Conservation (phyloP, 2,113 vertebrate species). For the Ancistrus triradiatus region DNA sequence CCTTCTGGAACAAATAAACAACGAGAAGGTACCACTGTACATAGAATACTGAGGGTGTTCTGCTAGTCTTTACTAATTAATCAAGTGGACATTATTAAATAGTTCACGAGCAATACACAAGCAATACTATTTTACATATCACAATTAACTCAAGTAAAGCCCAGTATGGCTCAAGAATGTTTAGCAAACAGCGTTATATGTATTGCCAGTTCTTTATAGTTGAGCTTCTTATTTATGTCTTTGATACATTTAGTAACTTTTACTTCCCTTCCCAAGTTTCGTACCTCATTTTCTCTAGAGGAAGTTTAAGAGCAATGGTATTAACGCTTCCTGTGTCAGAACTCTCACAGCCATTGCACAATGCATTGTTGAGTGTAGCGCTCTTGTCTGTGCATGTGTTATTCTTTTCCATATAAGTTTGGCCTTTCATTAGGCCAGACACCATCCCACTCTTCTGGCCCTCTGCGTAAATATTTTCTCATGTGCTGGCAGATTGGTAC, state of each 20-base stretch:
- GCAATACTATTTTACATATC: no score
- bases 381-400: background rate
- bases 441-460: background rate
- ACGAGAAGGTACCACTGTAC: no score
- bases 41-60: no score
- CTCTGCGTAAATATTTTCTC: conserved; percentile 15
- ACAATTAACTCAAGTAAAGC: background rate
- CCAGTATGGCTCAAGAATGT: background rate
- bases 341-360: background rate
- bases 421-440: conserved; percentile 16
- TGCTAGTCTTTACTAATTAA: no score
- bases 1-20: no score
- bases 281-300: background rate
- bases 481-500: background rate
- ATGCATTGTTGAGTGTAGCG: background rate
- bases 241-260: background rate
- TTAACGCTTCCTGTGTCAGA: conserved; percentile 2
- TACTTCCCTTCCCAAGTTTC: conserved; percentile 29
- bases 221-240: background rate
- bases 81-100: no score
- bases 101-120: no score
- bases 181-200: background rate
- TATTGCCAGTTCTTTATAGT: no score
- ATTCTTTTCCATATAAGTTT: background rate
- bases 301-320: background rate